Conservation (phyloP, 92 coral and sea anemone genomes). For the Nematostella vectensis region DNA sequence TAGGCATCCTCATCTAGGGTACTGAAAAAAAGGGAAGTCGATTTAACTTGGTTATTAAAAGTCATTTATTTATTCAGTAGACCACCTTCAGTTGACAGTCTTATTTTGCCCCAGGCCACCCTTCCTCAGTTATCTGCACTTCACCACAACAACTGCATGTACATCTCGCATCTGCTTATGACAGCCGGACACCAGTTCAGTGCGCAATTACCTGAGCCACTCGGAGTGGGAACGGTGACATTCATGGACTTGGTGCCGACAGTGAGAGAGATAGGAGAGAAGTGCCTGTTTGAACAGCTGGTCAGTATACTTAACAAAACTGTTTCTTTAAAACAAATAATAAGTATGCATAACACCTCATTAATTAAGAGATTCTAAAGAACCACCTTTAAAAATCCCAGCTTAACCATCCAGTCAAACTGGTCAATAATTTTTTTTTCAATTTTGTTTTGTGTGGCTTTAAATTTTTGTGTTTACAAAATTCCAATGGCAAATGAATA, state of each 20-base stretch:
- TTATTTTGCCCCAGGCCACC: slow-evolving; percentile 62
- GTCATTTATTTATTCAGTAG: too few relatives aligned
- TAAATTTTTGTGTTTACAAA: too few relatives aligned
- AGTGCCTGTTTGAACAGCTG: slow-evolving; percentile 87
- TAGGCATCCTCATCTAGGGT: too few relatives aligned
- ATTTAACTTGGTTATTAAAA: too few relatives aligned
- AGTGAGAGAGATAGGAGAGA: slow-evolving; percentile 83
- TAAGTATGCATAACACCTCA: neutral
- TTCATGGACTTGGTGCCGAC: slow-evolving; percentile 92
- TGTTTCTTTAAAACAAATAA: neutral
- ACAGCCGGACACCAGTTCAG: slow-evolving; percentile 95
- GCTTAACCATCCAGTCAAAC: too few relatives aligned
- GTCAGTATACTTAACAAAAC: slow-evolving; percentile 42
- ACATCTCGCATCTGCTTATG: slow-evolving; percentile 81
- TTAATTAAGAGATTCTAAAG: neutral
- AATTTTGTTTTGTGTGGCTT: too few relatives aligned
- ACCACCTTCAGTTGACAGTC: too few relatives aligned
- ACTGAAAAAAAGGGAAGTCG: too few relatives aligned
- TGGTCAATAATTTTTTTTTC: too few relatives aligned
- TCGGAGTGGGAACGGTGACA: slow-evolving; percentile 75
- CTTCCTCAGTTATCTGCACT: slow-evolving; percentile 88
- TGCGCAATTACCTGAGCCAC: slow-evolving; percentile 78
- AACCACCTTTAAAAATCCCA: too few relatives aligned
- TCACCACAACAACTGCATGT: slow-evolving; percentile 98
- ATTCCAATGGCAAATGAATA: too few relatives aligned